Evolutionary conservation across 2,888 invertebrate genomes (phyloP).

Genomic region (Chymomyza caudatula): DNA sequence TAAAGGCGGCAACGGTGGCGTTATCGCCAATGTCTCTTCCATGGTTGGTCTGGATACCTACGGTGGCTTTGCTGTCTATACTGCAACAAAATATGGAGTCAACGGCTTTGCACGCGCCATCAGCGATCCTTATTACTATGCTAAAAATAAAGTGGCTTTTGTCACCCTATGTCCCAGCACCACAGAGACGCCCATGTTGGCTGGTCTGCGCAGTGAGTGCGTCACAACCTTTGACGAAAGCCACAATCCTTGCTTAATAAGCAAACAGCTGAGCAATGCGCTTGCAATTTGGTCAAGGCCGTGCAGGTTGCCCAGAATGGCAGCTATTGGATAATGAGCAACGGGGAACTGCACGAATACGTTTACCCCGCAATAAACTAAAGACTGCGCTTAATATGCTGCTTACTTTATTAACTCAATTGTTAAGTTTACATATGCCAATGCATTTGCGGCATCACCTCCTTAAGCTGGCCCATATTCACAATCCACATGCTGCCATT

Average conservation of each 20-base stretch:
- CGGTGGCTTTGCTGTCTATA: conserved; percentile 54
- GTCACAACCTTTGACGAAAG: conserved; percentile 32
- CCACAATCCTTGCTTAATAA: conserved; percentile 17
- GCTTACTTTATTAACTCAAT: not conserved
- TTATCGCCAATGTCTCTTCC: conserved; percentile 71
- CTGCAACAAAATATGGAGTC: conserved; percentile 68
- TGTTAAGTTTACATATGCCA: conserved; percentile 60
- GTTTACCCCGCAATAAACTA: conserved; percentile 8
- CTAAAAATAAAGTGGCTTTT: conserved; percentile 21
- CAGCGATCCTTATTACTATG: conserved; percentile 30
- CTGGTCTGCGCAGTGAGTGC: conserved; percentile 20
- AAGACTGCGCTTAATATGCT: not conserved
- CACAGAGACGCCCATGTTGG: conserved; percentile 17
- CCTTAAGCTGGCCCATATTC: conserved; percentile 68
- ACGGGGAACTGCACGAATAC: conserved; percentile 34
- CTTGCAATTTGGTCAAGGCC: conserved; percentile 36
- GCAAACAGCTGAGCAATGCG: conserved; percentile 42
- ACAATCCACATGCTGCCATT: conserved; percentile 76
- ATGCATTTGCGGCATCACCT: conserved; percentile 63
- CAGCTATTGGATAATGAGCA: conserved; percentile 46
- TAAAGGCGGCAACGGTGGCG: conserved; percentile 68
- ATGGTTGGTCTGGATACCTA: conserved; percentile 34
- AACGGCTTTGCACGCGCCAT: conserved; percentile 64
- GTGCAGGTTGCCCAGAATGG: conserved; percentile 46
- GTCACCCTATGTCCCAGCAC: conserved; percentile 26